phyloP scores from a whole-genome alignment of 2,888 invertebrate genomes.

The Helicoverpa assulta region DNA sequence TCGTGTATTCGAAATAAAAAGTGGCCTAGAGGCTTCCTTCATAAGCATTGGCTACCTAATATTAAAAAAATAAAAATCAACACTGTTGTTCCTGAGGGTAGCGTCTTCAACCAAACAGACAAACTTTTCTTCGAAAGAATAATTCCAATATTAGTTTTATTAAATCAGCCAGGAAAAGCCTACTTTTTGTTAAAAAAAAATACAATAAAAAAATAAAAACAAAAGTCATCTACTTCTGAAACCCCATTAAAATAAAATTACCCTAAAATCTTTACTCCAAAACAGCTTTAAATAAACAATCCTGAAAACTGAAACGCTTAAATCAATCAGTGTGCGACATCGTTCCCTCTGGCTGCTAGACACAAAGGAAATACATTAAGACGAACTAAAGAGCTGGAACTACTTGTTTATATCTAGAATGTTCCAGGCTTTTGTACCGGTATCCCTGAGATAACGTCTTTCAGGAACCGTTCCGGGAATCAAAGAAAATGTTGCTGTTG shows the following conservation, averaged over 20 bases:
- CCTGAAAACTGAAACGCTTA: conserved; percentile 31
- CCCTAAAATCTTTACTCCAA: neutral
- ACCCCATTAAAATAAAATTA: neutral
- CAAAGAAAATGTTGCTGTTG: conserved; percentile 56
- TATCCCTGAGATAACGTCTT: conserved; percentile 53
- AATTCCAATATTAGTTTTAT: too few relatives aligned
- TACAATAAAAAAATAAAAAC: too few relatives aligned
- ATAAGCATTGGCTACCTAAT: too few relatives aligned
- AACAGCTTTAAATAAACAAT: conserved; percentile 1
- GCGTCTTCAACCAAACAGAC: too few relatives aligned
- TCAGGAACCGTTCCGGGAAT: conserved; percentile 56
- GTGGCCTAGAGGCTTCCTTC: too few relatives aligned
- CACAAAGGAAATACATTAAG: conserved; percentile 55
- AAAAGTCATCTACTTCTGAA: neutral
- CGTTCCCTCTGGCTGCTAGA: conserved; percentile 23
- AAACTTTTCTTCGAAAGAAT: too few relatives aligned
- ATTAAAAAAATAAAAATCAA: too few relatives aligned
- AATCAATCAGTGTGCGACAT: conserved; percentile 53
- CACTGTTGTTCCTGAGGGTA: too few relatives aligned
- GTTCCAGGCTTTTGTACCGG: conserved; percentile 40
- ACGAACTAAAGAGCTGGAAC: conserved; percentile 38
- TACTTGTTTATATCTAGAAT: conserved; percentile 30
- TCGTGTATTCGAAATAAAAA: too few relatives aligned
- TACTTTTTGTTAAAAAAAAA: too few relatives aligned
- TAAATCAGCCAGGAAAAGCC: too few relatives aligned